These are phyloP conservation scores for Poecile atricapillus DNA, from an alignment of 2,113 vertebrate species.

Conservation along the genomic window DNA sequence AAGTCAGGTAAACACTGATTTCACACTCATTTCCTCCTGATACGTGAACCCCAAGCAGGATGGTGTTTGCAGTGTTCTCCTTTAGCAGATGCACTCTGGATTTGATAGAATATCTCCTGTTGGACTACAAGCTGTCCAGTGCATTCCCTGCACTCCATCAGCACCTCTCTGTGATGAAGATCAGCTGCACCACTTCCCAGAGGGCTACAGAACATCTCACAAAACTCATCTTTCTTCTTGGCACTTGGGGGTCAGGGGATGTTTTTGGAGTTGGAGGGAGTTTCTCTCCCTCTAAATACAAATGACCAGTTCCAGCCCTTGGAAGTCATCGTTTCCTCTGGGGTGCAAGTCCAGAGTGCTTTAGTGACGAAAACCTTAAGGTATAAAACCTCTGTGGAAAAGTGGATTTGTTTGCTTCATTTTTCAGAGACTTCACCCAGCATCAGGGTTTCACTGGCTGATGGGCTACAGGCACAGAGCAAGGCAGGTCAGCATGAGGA, in stretches of 20 bases:
- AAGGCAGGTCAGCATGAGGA: neutral
- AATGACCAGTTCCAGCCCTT: neutral
- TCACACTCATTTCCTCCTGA: neutral
- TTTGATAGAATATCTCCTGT: neutral
- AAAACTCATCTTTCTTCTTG: neutral
- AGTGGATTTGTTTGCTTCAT: neutral
- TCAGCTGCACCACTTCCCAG: slow-evolving; percentile 33
- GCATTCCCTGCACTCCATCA: neutral
- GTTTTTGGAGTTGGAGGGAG: neutral
- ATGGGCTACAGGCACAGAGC: neutral
- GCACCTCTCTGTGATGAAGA: neutral
- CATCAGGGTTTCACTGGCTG: neutral
- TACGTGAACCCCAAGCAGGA: neutral
- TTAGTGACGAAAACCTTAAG: neutral
- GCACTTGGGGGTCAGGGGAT: neutral
- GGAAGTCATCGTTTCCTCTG: neutral
- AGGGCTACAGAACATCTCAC: neutral
- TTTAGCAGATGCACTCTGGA: neutral
- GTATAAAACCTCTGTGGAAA: neutral
- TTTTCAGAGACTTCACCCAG: neutral
- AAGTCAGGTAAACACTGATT: neutral
- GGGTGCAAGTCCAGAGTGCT: neutral
- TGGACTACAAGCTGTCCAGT: neutral
- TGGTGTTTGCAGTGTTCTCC: neutral
- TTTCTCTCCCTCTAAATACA: neutral